Percentiles rank a stretch among this genome's conserved stretches.
Evolutionary conservation across 35 echinoderm and acorn worm species (phyloP).

Genomic region (Heliocidaris erythrogramma): DNA sequence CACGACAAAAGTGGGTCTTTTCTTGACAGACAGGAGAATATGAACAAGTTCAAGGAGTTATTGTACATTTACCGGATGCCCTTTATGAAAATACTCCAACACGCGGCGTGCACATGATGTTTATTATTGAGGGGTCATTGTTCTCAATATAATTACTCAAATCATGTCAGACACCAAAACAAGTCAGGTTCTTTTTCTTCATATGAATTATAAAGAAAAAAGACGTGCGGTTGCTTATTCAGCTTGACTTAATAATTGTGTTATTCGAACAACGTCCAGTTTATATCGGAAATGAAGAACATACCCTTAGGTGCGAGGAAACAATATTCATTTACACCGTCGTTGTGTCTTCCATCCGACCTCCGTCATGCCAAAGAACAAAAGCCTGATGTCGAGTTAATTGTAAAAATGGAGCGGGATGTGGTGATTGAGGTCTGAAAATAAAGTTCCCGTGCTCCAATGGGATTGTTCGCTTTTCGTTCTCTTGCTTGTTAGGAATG

Average conservation of each 20-base stretch:
- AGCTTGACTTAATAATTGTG: neutral
- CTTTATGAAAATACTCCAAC: neutral
- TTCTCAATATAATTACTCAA: neutral
- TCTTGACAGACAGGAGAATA: too few species aligned
- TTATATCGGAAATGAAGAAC: neutral
- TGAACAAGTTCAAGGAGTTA: too few species aligned
- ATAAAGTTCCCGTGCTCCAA: too few species aligned
- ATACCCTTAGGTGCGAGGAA: neutral
- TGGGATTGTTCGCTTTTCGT: too few species aligned
- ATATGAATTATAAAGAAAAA: neutral
- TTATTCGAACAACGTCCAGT: neutral
- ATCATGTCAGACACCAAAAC: neutral
- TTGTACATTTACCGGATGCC: too few species aligned
- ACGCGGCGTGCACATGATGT: neutral
- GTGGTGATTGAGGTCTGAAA: too few species aligned
- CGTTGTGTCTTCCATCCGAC: neutral
- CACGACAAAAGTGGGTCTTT: too few species aligned
- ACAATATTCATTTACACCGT: neutral
- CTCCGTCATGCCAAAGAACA: neutral
- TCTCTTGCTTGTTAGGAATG: too few species aligned
- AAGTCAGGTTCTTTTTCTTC: neutral
- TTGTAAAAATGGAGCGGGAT: too few species aligned
- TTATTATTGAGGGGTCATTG: neutral
- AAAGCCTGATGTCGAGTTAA: neutral
- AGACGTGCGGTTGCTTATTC: neutral